Evolutionary conservation across 2,113 vertebrate genomes (phyloP).

Genomic region (Varanus komodoensis): DNA sequence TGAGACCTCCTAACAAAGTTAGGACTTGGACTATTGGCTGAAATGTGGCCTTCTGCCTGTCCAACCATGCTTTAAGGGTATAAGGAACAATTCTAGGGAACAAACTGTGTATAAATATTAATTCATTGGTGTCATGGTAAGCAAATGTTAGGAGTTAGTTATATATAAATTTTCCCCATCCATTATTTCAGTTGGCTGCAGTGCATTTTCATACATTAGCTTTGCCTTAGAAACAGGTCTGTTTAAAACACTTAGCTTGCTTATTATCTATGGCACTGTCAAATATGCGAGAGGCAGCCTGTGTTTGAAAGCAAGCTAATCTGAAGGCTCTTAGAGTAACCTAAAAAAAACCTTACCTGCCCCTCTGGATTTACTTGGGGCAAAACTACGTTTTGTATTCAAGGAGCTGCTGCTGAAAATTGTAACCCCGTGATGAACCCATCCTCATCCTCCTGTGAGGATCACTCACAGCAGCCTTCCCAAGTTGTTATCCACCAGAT

Average conservation of each 20-base stretch:
- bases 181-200: slow-evolving; percentile 3
- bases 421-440: background rate
- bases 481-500: too few species aligned
- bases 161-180: background rate
- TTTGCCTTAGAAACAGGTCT: background rate
- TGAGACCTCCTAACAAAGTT: background rate
- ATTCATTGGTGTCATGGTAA: slow-evolving; percentile 37
- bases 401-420: background rate
- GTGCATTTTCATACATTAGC: background rate
- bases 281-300: background rate
- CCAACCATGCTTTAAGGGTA: background rate
- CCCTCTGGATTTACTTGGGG: background rate
- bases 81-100: slow-evolving; percentile 30
- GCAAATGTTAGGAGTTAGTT: background rate
- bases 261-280: background rate
- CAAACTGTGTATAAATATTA: slow-evolving; percentile 59
- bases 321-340: background rate
- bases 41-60: background rate
- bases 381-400: background rate
- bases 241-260: background rate
- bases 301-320: background rate
- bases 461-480: background rate
- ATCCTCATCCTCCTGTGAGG: too few species aligned
- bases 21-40: background rate
- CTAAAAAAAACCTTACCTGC: background rate